These are phyloP conservation scores for Pocota personata DNA, from an alignment of 2,888 invertebrate genomes.

Conservation along the genomic window DNA sequence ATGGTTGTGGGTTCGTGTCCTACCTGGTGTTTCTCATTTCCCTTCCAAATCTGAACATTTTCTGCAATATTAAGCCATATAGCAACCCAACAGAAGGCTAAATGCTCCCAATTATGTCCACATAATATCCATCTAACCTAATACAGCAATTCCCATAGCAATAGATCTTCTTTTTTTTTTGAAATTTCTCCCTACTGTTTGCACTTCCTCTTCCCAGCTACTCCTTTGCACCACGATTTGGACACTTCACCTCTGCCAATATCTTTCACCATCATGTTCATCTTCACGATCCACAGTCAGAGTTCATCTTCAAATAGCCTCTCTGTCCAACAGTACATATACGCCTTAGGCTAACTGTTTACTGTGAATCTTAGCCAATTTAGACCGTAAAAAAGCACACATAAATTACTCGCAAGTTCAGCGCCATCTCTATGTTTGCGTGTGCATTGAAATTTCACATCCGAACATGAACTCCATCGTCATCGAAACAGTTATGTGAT, in stretches of 20 bases:
- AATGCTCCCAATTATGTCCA: neutral
- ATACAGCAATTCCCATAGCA: neutral
- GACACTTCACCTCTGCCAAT: neutral
- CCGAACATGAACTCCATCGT: constrained; percentile 56
- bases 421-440: constrained; percentile 23
- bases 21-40: too few relatives aligned
- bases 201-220: neutral
- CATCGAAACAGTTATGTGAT: constrained; percentile 66
- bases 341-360: constrained; percentile 11
- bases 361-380: constrained; percentile 30
- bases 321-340: neutral
- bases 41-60: too few relatives aligned
- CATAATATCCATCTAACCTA: neutral
- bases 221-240: neutral
- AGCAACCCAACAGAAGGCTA: neutral
- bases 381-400: neutral
- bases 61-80: neutral
- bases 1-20: too few relatives aligned
- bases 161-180: neutral
- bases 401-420: constrained; percentile 50
- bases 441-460: constrained; percentile 53
- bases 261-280: constrained; percentile 28
- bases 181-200: neutral
- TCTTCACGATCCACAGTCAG: constrained; percentile 16
- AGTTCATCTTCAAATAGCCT: constrained; percentile 31